Base-by-base conservation (phyloP, 2,113 vertebrate genomes). In the Nansenia antarctica region DNA sequence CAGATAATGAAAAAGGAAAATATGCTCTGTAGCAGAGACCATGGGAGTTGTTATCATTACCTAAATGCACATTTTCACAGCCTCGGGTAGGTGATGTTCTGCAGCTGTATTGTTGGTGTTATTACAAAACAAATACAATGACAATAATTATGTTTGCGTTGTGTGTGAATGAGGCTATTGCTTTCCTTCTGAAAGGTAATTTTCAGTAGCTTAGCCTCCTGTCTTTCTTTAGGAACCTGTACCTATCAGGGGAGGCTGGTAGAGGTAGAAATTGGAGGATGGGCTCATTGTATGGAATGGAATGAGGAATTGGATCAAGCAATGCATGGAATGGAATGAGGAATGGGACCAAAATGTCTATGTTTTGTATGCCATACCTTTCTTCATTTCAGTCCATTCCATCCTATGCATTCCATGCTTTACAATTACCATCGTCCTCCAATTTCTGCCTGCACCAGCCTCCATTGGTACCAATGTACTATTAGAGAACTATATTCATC, bases 211-310 rank as follows among this genome's bases (percentile, higher is more conserved):
- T 65, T 30, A 64, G 66, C 35, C 20, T 20, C 53, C 8, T 29
- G 45, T 69, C 65, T 67, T 22, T 67, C 64, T 68, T 67, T 77
- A 37, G 72, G 62, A 73, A 72, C 11, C 45, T 75, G 30, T 70
- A 53, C 54, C 39, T 42, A 47, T 37, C 35, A 4, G 35, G 5
- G 35, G 5, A 37, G 35, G 5, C 5, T 37, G 35, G 35, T n/a
- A n/a, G n/a, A n/a, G 35, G 35, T 11, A 4, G 11, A 37, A 37
- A 37, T 5, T 5, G 11, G 11, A 37, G 5, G n/a, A n/a, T n/a
- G n/a, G n/a, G n/a, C 35, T 37, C 35, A 37, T 5, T 37, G 11
- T 37, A 37, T 5, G 35, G 5, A 11, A 5, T 11, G 35, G 5
- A 37, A 37, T 37, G 5, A 4, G 11, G 5, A 37, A 11, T 37